Evolutionary conservation across 2,113 vertebrate species (phyloP).

Genomic region (Cygnus buccinator): DNA sequence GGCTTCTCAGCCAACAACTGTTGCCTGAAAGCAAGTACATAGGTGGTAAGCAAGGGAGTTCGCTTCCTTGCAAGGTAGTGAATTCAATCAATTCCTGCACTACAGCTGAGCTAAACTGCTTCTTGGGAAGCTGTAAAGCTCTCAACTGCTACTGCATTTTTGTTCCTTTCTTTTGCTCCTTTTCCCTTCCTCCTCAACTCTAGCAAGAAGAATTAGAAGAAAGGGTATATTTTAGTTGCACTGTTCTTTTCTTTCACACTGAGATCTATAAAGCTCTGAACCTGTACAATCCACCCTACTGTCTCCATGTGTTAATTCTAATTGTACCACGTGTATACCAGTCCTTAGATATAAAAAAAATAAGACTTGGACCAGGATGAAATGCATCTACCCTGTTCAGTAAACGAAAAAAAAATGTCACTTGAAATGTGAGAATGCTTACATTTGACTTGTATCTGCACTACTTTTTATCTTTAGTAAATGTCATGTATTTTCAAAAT

Average conservation of each 20-base stretch:
- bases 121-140: background rate
- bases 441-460: background rate
- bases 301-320: background rate
- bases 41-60: background rate
- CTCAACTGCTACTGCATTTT: background rate
- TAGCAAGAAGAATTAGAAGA: background rate
- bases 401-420: background rate
- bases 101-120: background rate
- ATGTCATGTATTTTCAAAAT: background rate
- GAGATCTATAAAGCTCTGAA: background rate
- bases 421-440: background rate
- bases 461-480: background rate
- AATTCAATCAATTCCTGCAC: background rate
- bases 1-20: background rate
- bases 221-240: background rate
- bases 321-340: background rate
- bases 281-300: background rate
- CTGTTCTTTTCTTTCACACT: background rate
- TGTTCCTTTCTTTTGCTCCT: background rate
- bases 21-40: background rate
- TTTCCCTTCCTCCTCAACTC: background rate
- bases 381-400: background rate
- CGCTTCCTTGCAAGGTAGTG: background rate
- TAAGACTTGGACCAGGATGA: background rate
- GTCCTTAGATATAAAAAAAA: background rate